Evolutionary conservation across 2,888 invertebrate genomes (phyloP), one percentile per base, ranked within the genome.

Genomic region (Trissolcus brochymenae): DNA sequence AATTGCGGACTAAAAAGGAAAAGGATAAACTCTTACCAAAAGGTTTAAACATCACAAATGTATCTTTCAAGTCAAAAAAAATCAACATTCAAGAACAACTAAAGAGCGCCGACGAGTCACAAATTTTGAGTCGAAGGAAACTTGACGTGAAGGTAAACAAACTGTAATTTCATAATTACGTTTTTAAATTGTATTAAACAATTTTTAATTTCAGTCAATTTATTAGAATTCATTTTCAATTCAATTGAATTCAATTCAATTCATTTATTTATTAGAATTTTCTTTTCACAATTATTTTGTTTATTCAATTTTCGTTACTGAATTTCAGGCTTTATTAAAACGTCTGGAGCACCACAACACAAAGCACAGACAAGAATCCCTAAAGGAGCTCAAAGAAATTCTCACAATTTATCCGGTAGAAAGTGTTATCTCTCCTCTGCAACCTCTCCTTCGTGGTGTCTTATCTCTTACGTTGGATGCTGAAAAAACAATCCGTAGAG

Each of bases 1-100:
- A 98, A 87, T 89, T 98, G 40, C 98, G 97, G 90, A 94, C 94
- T 72, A 93, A 94, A 88, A 93, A 94, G 87, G 92, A 93, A 84
- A 88, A 87, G 21, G 82, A 75, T 41, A 75, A 70, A 55, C 21
- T 87, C 43, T 89, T 98, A 61, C 95, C 95, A 0, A 97, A 96
- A 90, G 96, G 96, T 6, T 92, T 94, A 61, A 98, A 98, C 91
- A 93, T 96, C 4, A 98, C 98, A 0, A 94, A 96, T 87, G 94
- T 96, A 0, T 93, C 94, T 82, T 97, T 98, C 84, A 96, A 97
- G 91, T 92, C 96, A 0, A 95, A 95, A 84, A 95, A 96, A 85
- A 96, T 98, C 81, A 91, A 96, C 1, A 92, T 98, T 46, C 92
- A 92, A 50, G 94, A 95, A 83, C 97, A 97, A 85, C 87, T 96